These are phyloP conservation scores for Zygogramma bicolorata DNA, from an alignment of 2,888 invertebrate species.

Conservation along the genomic window DNA sequence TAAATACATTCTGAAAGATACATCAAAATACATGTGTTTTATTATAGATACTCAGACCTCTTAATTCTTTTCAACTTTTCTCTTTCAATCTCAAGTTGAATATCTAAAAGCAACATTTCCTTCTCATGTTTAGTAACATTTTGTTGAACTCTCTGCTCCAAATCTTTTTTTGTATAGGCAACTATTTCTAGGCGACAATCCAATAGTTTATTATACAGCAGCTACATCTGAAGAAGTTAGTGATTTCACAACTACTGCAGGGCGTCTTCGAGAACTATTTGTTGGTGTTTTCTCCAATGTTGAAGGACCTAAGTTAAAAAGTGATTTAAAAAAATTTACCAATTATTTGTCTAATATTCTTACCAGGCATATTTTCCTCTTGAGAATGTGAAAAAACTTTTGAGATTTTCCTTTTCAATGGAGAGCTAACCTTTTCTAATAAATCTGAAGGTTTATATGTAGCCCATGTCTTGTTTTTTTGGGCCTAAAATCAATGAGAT, in stretches of 20 bases:
- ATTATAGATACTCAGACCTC: neutral
- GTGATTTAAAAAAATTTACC: neutral
- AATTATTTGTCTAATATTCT: conserved; percentile 1
- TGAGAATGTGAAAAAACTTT: conserved; percentile 13
- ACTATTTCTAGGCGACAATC: neutral
- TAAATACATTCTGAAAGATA: neutral
- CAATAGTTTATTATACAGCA: neutral
- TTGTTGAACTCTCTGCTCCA: neutral
- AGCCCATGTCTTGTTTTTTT: neutral
- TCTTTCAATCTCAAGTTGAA: neutral
- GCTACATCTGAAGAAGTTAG: neutral
- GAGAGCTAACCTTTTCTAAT: neutral
- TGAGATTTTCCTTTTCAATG: conserved; percentile 11
- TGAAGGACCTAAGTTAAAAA: conserved; percentile 1
- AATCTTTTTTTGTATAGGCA: neutral
- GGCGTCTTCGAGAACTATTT: neutral
- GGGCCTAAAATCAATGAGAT: neutral
- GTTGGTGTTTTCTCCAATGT: neutral
- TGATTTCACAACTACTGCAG: neutral
- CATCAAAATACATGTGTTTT: neutral
- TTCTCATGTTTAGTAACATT: neutral
- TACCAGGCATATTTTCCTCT: conserved; percentile 12
- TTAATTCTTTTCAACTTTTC: neutral
- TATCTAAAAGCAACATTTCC: neutral
- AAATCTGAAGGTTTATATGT: conserved; percentile 6